Evolutionary conservation across 2,797 vertebrate genomes (phyloP), one percentile per base, ranked within the genome.

Genomic region (Typhlichthys subterraneus): DNA sequence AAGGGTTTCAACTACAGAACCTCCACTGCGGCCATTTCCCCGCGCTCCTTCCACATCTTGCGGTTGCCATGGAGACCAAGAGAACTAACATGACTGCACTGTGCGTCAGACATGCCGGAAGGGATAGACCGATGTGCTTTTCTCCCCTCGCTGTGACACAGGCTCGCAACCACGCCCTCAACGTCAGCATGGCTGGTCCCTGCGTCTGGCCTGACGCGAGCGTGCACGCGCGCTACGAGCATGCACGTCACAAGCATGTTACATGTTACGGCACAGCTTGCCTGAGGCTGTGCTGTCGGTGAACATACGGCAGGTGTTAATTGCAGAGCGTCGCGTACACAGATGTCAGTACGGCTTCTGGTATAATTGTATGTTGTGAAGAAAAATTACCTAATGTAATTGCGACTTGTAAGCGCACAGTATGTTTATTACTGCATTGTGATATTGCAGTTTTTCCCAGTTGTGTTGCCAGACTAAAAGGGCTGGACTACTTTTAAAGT

Each of bases 81-180:
- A 63, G 86, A 87, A 83, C 72, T 83, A 89, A 84, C 85, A 79
- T 88, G 87, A 89, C 89, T 86, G 83, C 83, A 83, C 87, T 82
- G 85, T 91, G 86, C 89, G 87, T 90, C 88, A 89, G 88, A 88
- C 80, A 82, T 77, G 88, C 88, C 86, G 84, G 87, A 89, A 90
- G 90, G 88, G 79, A 84, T 72, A 67, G 85, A 70, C 63, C 79
- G 81, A 88, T 89, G 81, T 87, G 83, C 79, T 84, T 86, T 80
- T 10, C 31, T 7, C 38, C 33, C 33, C 69, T 72, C 69, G 86
- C 85, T 86, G 79, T 85, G 87, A 89, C 86, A 87, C 78, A 84
- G 78, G 76, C 85, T 79, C 73, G 85, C 69, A 51, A 77, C 83
- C 78, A 82, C 76, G 77, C 83, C 78, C 70, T 85, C 69, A 51